Percentiles rank a stretch among this genome's conserved stretches.
Evolutionary conservation across 1,140 invertebrate genomes (phyloP).

Genomic region (Ips typographus): DNA sequence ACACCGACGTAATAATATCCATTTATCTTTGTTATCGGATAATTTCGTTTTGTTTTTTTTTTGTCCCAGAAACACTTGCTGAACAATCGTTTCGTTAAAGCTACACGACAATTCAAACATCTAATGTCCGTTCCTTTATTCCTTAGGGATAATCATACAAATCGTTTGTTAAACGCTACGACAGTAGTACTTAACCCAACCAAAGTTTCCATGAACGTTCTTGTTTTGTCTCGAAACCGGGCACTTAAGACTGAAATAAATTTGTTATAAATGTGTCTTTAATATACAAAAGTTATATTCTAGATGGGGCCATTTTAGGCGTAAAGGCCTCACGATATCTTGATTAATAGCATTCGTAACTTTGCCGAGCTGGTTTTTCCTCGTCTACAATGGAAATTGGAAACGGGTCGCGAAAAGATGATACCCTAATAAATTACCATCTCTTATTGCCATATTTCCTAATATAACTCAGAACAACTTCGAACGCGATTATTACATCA

Average conservation of each 20-base stretch:
- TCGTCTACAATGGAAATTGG: conserved; percentile 17
- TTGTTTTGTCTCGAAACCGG: neutral
- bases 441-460: conserved; percentile 11
- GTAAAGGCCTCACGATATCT: conserved; percentile 16
- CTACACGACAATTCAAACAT: neutral
- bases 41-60: neutral
- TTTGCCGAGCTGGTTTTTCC: conserved; percentile 5
- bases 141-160: neutral
- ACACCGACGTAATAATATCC: neutral
- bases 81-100: neutral
- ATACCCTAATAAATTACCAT: conserved; percentile 13
- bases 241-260: neutral
- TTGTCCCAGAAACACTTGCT: neutral
- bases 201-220: neutral
- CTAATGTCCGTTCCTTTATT: neutral
- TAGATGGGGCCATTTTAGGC: conserved; percentile 7
- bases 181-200: neutral
- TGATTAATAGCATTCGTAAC: conserved; percentile 18
- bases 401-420: conserved; percentile 14
- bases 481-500: conserved; percentile 3
- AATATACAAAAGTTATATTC: conserved; percentile 13
- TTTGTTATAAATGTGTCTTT: conserved; percentile 10
- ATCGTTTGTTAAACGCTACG: neutral
- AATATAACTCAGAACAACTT: conserved; percentile 7
- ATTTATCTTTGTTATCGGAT: conserved; percentile 14